phyloP scores from a whole-genome alignment of 2,113 vertebrate species.

The Nycticebus coucang region DNA sequence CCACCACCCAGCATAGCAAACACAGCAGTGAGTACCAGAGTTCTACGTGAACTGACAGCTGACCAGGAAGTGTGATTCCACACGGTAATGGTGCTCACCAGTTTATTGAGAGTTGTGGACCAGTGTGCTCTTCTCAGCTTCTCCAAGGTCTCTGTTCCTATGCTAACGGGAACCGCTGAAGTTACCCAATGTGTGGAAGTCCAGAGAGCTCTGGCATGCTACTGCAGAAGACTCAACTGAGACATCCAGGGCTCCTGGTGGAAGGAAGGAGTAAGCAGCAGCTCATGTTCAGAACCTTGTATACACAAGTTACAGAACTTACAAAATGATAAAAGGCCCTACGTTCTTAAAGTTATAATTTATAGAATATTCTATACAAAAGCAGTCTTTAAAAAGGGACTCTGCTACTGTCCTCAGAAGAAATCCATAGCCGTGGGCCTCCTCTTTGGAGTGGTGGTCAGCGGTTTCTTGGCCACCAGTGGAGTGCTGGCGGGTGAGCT shows the following conservation, averaged over 20 bases:
- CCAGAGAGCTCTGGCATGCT: background rate
- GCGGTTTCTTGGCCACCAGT: constrained; percentile 62
- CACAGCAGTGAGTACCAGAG: accelerated
- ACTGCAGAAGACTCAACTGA: background rate
- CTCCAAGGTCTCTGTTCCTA: no score
- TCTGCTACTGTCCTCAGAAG: constrained; percentile 78
- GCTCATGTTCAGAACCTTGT: constrained; percentile 51
- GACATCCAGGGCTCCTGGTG: background rate
- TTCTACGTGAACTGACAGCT: accelerated
- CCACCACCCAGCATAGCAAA: accelerated
- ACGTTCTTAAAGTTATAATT: constrained; percentile 76
- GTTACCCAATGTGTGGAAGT: accelerated
- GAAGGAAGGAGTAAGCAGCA: constrained; percentile 22
- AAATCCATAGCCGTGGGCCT: constrained; percentile 81
- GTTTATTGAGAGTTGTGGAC: background rate
- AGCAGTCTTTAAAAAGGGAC: constrained; percentile 69
- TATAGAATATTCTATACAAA: constrained; percentile 83
- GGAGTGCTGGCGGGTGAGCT: constrained; percentile 57
- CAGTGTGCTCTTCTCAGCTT: background rate
- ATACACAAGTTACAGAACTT: constrained; percentile 63
- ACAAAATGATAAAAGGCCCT: constrained; percentile 75
- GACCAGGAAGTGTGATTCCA: background rate
- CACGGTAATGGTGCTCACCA: accelerated
- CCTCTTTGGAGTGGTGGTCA: constrained; percentile 64
- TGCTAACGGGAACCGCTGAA: background rate